Evolutionary conservation across 2,113 vertebrate genomes (phyloP), one percentile per base, ranked within the genome.

Genomic region (Notarius lentiginosus): DNA sequence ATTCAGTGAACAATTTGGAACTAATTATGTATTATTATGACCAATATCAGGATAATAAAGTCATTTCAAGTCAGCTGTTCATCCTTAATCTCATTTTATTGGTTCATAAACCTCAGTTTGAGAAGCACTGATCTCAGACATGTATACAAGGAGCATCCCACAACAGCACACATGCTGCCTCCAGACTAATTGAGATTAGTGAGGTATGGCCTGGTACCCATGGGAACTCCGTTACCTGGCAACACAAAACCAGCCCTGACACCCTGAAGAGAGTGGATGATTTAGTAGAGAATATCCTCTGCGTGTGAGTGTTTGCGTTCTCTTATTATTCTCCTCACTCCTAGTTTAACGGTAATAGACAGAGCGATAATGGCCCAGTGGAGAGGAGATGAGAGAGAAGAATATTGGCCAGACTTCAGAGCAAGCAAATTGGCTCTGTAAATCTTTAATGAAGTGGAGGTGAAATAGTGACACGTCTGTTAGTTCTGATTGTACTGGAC

Each of bases 151-250:
- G 82, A 83, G 65, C 18, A 7, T 89, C 82, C 73, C 76, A 66
- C 70, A 84, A 87, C 27, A 55, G 4, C 30, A 75, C 49, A 70
- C n/a, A 82, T 61, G 18, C 24, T 27, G 61, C 77, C 73, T 58
- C 60, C 55, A 80, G 83, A 89, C 86, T 86, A 90, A 91, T 79
- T 79, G 76, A 90, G 88, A 94, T 93, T 89, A 89, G 75, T 91
- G 90, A 92, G 83, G 84, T 90, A 90, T 89, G 86, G 89, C 87
- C 83, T 88, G 18, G 70, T 91, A 22, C 91, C 90, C 91, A 86
- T 91, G 90, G 92, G 92, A 93, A 92, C 80, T 87, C 91, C 84
- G 94, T 95, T 94, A 93, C 95, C 92, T 93, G 91, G 94, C 93
- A 95, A 95, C 94, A 89, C 87, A 85, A 86, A 90, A 89, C 89